Percentiles rank a stretch among this genome's conserved stretches.
Evolutionary conservation across 2,113 vertebrate species (phyloP).

Genomic region (Psephotus haematonotus): DNA sequence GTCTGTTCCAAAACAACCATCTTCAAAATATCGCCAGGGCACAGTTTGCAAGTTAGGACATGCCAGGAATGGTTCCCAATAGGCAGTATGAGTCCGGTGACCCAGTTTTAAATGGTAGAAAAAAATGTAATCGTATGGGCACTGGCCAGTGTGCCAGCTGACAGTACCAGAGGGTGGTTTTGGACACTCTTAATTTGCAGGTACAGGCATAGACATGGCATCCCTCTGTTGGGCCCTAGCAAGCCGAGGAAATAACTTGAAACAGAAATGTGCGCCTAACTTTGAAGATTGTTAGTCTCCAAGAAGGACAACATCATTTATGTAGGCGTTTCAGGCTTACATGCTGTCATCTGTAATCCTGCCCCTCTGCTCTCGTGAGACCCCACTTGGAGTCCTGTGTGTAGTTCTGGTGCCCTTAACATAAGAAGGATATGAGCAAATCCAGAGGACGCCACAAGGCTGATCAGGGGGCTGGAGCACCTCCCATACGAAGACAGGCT

Average conservation of each 20-base stretch:
- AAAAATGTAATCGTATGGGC: not conserved
- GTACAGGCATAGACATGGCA: not conserved
- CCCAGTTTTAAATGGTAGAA: not conserved
- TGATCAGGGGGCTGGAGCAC: not conserved
- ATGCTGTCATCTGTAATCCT: not conserved
- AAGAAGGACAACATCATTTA: not conserved
- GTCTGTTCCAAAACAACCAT: not conserved
- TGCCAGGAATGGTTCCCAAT: not conserved
- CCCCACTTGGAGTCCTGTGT: not conserved
- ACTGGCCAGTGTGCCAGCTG: not conserved
- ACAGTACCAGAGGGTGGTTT: not conserved
- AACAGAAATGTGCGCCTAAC: not conserved
- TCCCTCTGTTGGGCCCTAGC: not conserved
- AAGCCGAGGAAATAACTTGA: not conserved
- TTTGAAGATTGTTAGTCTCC: not conserved
- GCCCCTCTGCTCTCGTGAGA: not conserved
- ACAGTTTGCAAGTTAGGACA: not conserved
- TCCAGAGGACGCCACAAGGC: not conserved
- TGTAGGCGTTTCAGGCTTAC: not conserved
- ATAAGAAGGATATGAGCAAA: not conserved
- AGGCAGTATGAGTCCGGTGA: not conserved
- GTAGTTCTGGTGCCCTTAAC: not conserved
- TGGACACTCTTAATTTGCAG: not conserved
- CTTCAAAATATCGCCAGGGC: slow-evolving; percentile 25
- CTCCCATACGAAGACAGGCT: not conserved